These are phyloP conservation scores for Arnoldichthys spilopterus DNA, from an alignment of 2,797 vertebrate species.

Conservation along the genomic window DNA sequence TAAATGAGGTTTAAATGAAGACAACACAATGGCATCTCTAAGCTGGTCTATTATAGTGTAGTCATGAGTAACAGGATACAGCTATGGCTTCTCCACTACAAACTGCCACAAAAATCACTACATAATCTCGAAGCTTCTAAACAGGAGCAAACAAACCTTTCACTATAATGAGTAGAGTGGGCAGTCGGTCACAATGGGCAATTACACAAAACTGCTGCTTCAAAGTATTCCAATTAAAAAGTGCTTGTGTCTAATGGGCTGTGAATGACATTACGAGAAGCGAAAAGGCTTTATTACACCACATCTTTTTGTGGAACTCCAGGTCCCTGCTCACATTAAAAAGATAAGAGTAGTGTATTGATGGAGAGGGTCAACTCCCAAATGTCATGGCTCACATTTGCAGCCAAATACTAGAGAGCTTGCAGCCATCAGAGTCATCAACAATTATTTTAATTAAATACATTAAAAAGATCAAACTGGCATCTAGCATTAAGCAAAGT, in stretches of 20 bases:
- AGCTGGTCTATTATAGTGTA: too few species aligned
- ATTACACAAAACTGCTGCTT: constrained; percentile 43
- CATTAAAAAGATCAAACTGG: constrained; percentile 8
- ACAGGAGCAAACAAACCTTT: constrained; percentile 38
- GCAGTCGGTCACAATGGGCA: constrained; percentile 35
- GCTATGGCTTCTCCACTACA: constrained; percentile 2
- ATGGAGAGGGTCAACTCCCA: constrained; percentile 25
- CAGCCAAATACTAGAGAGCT: background rate
- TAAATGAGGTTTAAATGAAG: background rate
- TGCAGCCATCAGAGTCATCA: constrained; percentile 4
- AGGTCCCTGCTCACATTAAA: constrained; percentile 19
- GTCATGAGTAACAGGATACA: background rate
- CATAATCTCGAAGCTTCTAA: constrained; percentile 2
- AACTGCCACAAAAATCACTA: background rate
- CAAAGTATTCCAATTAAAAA: constrained; percentile 48
- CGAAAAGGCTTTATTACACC: constrained; percentile 43
- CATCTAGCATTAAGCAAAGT: background rate
- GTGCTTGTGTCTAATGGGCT: constrained; percentile 53
- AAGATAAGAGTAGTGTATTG: constrained; percentile 3
- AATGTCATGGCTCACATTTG: constrained; percentile 5
- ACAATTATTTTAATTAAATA: background rate
- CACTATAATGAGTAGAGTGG: constrained; percentile 9
- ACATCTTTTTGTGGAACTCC: constrained; percentile 26
- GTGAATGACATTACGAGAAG: constrained; percentile 48
- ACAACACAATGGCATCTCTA: background rate